Evolutionary conservation across 2,888 invertebrate genomes (phyloP).

Genomic region (Thera obeliscata): DNA sequence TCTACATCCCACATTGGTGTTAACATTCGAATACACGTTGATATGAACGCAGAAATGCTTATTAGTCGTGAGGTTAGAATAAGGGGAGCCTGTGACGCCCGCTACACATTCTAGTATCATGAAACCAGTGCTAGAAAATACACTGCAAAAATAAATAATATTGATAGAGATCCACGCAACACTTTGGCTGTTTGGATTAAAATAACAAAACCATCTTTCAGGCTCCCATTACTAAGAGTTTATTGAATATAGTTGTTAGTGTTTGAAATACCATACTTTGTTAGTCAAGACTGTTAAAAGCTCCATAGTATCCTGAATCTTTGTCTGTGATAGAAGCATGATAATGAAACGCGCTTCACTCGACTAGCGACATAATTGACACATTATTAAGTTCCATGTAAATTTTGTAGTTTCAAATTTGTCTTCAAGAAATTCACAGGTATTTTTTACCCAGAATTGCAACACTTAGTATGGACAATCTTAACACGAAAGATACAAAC

Average conservation of each 20-base stretch:
- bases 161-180: conserved; percentile 9
- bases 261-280: neutral
- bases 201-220: neutral
- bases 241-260: neutral
- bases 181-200: neutral
- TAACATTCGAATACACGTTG: conserved; percentile 31
- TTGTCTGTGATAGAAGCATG: neutral
- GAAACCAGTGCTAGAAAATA: neutral
- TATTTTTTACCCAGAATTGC: no score
- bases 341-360: conserved; percentile 2
- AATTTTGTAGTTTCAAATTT: neutral
- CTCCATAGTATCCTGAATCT: neutral
- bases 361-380: conserved; percentile 24
- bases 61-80: conserved; percentile 39
- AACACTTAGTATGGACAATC: no score
- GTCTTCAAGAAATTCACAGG: no score
- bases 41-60: conserved; percentile 38
- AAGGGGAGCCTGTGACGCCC: conserved; percentile 17
- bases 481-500: no score
- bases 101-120: conserved; percentile 1
- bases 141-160: conserved; percentile 7
- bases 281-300: neutral
- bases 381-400: neutral
- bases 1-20: conserved; percentile 31
- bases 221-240: conserved; percentile 2